Evolutionary conservation across 2,797 vertebrate species (phyloP).

Genomic region (Notolepis coatsorum): DNA sequence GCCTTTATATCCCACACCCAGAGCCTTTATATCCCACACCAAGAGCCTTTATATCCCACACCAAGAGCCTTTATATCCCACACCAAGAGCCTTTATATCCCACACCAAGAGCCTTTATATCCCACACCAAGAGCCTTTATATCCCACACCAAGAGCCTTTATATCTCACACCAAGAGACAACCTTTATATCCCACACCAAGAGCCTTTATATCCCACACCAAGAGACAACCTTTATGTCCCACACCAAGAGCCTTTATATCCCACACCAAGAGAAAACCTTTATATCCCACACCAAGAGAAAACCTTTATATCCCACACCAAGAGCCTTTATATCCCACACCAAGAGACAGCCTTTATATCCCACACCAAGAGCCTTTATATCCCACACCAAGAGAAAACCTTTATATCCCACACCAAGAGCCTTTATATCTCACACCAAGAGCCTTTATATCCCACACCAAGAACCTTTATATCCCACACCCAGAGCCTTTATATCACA

Average conservation of each 20-base stretch:
- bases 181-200: constrained; percentile 31
- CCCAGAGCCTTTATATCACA: constrained; percentile 26
- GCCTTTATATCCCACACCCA: constrained; percentile 24
- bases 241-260: constrained; percentile 30
- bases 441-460: too few relatives aligned
- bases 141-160: constrained; percentile 33
- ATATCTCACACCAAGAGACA: constrained; percentile 11
- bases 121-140: too few relatives aligned
- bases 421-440: constrained; percentile 23
- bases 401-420: too few relatives aligned
- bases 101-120: constrained; percentile 30
- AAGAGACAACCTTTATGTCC: constrained; percentile 30
- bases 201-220: constrained; percentile 26
- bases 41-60: too few relatives aligned
- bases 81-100: too few relatives aligned
- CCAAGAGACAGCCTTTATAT: too few relatives aligned
- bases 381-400: constrained; percentile 2
- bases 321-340: constrained; percentile 28
- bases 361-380: constrained; percentile 33
- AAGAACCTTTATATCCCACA: constrained; percentile 27
- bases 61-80: constrained; percentile 27
- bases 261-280: constrained; percentile 21
- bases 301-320: too few relatives aligned
- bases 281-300: constrained; percentile 19
- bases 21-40: constrained; percentile 24